phyloP scores from a whole-genome alignment of 2,888 invertebrate species.

The Orthonychiurus folsomi region DNA sequence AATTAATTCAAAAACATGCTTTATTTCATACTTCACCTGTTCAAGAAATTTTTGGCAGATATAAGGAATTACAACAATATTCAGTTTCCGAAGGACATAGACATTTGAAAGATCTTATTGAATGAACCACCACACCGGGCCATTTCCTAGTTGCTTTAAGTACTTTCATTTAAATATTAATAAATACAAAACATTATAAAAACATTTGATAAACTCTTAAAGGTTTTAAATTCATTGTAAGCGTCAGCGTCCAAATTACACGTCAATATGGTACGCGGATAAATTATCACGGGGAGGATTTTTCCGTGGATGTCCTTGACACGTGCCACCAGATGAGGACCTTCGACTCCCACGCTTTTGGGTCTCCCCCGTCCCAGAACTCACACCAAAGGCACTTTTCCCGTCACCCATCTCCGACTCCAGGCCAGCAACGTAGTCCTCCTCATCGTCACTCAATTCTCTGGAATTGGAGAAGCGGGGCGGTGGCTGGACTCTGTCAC shows the following conservation, averaged over 20 bases:
- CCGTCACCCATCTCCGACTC: neutral
- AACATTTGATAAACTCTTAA: neutral
- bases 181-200: neutral
- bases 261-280: constrained; percentile 21
- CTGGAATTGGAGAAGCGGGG: constrained; percentile 67
- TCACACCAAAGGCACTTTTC: neutral
- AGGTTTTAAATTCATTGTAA: neutral
- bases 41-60: no score
- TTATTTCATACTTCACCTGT: no score
- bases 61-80: no score
- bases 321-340: neutral
- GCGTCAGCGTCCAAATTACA: constrained; percentile 3
- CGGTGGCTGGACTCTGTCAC: constrained; percentile 75
- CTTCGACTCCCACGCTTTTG: neutral
- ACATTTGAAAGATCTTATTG: no score
- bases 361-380: neutral
- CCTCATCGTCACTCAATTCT: constrained; percentile 35
- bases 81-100: neutral
- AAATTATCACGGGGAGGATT: neutral
- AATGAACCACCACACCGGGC: no score
- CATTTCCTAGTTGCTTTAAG: neutral
- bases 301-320: neutral
- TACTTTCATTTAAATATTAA: neutral
- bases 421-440: constrained; percentile 11
- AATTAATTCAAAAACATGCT: no score